Evolutionary conservation across 2,888 invertebrate species (phyloP), one percentile per base, ranked within the genome.

Genomic region (Callyntrura guangdongensis): DNA sequence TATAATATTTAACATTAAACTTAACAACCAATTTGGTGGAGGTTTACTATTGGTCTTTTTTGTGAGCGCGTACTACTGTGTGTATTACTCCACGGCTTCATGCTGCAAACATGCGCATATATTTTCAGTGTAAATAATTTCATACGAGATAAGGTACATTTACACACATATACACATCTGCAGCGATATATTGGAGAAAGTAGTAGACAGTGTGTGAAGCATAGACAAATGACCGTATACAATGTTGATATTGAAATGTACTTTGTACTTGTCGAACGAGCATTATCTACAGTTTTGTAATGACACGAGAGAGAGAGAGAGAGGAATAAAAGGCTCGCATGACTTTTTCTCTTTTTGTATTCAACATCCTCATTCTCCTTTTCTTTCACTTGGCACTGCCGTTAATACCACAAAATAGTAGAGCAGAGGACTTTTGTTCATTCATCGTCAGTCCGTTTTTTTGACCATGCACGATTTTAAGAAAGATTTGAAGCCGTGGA

Each of bases 261-360:
- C 89, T 89, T 84, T 89, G 67, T 89, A 64, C 89, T 77, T 89
- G 84, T 84, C 84, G 61, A 84, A 84, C 84, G 84, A 89, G 56
- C 89, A 89, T 84, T 89, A 85, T 89, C 89, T 84, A 64, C 82
- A 89, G 83, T 89, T 89, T 89, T 89, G 83, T 89, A 64, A 84
- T 84, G 88, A 83, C 74, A 61, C 9, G 49, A 59, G 20, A 72
- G 56, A 59, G 27, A 82, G 82, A 17, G 49, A 59, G 20, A 72
- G 56, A 59, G 27, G 88, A 89, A 89, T 89, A 89, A 89, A 83
- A 89, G 53, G 22, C 20, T 77, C n/a, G 64, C 25, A 86, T 86
- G 86, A 77, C 86, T 86, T 86, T n/a, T 86, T 79, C 61, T 74
- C 56, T 61, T 84, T 69, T 86, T 86, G 64, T 67, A 67, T 67